Conservation (phyloP, 2,113 vertebrate species). For the Brachyistius frenatus region DNA sequence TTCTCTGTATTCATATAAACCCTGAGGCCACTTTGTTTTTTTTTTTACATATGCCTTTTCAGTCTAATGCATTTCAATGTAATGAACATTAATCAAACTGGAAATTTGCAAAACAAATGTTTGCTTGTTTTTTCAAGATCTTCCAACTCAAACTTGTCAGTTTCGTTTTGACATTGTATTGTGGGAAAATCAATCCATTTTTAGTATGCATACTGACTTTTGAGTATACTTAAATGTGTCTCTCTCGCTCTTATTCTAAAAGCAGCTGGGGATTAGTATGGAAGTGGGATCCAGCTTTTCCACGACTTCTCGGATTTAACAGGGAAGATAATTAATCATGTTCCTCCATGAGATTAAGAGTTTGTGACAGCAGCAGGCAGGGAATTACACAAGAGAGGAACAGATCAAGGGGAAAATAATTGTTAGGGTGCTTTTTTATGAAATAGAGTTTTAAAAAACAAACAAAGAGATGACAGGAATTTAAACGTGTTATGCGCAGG, state of each 20-base stretch:
- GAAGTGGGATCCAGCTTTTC: not conserved
- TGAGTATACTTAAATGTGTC: not conserved
- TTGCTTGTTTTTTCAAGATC: not conserved
- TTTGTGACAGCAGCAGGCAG: constrained; percentile 20
- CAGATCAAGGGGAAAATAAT: constrained; percentile 30
- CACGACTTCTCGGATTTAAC: constrained; percentile 2
- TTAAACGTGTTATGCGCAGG: constrained; percentile 32
- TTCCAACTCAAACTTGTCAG: not conserved
- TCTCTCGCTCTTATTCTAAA: not conserved
- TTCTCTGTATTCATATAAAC: no score
- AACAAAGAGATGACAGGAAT: constrained; percentile 12
- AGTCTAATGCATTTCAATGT: not conserved
- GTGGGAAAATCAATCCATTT: not conserved
- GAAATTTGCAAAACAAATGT: not conserved
- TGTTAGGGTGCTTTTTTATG: not conserved
- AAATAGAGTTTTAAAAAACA: not conserved
- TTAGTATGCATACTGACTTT: constrained; percentile 5
- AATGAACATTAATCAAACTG: not conserved
- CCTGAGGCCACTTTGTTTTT: no score
- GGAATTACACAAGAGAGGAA: constrained; percentile 36
- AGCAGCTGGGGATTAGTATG: constrained; percentile 3
- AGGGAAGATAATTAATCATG: constrained; percentile 43
- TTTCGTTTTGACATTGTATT: not conserved
- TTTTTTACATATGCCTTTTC: not conserved
- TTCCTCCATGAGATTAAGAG: constrained; percentile 20